phyloP scores from a whole-genome alignment of 2,113 vertebrate species.

The Callocephalon fimbriatum region DNA sequence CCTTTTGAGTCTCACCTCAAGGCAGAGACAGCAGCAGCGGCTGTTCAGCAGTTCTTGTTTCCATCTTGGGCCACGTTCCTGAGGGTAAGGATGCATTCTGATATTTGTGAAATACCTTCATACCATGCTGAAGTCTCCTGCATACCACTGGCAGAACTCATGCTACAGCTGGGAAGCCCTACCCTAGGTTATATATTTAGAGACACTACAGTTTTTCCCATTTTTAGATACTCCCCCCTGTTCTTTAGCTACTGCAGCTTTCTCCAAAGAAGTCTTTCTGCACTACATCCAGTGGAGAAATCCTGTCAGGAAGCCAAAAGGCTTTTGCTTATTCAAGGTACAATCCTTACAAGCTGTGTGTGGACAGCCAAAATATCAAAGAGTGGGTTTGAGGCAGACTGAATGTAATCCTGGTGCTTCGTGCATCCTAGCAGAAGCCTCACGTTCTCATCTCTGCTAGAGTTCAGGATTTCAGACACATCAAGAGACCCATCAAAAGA shows the following conservation, averaged over 20 bases:
- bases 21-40: background rate
- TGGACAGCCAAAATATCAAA: background rate
- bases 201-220: rapidly evolving
- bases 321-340: background rate
- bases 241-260: background rate
- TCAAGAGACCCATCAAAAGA: background rate
- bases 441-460: background rate
- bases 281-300: background rate
- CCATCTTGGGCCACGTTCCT: background rate
- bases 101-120: background rate
- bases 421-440: background rate
- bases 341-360: background rate
- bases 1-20: rapidly evolving
- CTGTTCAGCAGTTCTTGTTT: background rate
- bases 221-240: background rate
- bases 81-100: background rate
- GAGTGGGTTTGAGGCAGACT: background rate
- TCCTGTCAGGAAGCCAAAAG: background rate
- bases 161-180: background rate
- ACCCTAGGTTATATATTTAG: background rate
- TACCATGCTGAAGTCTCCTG: background rate
- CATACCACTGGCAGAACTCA: rapidly evolving
- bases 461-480: background rate
- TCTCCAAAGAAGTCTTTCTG: background rate
- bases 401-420: background rate